Evolutionary conservation across 2,888 invertebrate species (phyloP), one percentile per base, ranked within the genome.

Genomic region (Meloe dianella): DNA sequence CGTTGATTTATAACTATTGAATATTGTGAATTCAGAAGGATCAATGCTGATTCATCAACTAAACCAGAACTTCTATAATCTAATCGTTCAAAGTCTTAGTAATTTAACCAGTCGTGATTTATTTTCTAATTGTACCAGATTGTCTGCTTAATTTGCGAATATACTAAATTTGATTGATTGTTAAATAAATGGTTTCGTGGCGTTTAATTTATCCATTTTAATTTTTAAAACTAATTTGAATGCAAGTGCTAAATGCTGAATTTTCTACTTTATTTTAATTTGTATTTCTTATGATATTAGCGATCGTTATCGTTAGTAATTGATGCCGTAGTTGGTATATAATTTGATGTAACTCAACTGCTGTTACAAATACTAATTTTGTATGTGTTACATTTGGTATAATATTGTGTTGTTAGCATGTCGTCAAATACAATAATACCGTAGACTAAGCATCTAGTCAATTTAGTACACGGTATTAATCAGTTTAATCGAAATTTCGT

Each of bases 71-170:
- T 51, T 51, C 22, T 51, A 51, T 51, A 51, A 51, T 24, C 22
- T 51, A 51, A 51, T 51, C 51, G 22, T 12, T 2, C 47, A 51
- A n/a, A 10, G 12, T 51, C 22, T 41, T 9, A 51, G 24, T 51
- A 51, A 51, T 51, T 51, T 51, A 51, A 51, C 51, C 51, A 24
- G 51, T 51, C 51, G 51, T 51, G 51, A 51, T 51, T 51, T 51
- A 51, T 51, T 51, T 51, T 51, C 51, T 51, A 51, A 51, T 51
- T 51, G 22, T 47, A 47, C 47, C 47, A 47, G 47, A 47, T 47
- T 47, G 47, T 47, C 47, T 47, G 51, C 51, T 51, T 51, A 51
- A 51, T 51, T 51, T 51, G 51, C 51, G 9, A 51, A 51, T 24
- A 51, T 51, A 51, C 51, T 41, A 51, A 51, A 51, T 22, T 12